phyloP scores from a whole-genome alignment of 2,797 vertebrate species.

The Anableps anableps region DNA sequence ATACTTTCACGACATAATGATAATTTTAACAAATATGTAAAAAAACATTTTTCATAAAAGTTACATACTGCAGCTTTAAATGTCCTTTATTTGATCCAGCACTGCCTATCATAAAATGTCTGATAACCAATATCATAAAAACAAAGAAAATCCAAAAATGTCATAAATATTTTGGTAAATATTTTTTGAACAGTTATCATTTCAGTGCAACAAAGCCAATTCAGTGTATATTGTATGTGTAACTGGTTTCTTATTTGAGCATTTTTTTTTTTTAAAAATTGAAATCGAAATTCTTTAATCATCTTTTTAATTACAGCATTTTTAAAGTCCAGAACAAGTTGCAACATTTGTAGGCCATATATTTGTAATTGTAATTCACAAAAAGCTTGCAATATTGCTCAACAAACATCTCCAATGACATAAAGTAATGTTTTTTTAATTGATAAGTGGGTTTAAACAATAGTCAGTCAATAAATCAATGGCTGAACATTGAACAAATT shows the following conservation, averaged over 20 bases:
- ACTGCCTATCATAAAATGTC: too few species aligned
- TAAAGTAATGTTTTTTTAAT: background rate
- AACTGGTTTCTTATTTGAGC: background rate
- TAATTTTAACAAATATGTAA: too few species aligned
- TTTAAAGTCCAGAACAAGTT: background rate
- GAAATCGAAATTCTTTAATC: background rate
- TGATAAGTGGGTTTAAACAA: background rate
- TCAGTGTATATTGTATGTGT: background rate
- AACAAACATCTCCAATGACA: background rate
- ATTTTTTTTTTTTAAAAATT: background rate
- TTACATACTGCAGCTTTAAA: too few species aligned
- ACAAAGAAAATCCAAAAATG: background rate
- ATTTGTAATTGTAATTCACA: background rate
- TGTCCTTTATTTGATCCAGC: too few species aligned
- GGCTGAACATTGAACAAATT: background rate
- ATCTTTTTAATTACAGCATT: background rate
- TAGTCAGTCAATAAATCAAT: background rate
- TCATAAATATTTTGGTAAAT: background rate
- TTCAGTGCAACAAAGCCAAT: background rate
- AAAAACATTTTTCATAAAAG: too few species aligned
- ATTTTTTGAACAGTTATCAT: background rate
- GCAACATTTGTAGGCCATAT: background rate
- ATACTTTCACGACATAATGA: too few species aligned
- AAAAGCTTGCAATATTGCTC: background rate
- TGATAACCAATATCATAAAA: too few species aligned